These are phyloP conservation scores for Solenodon paradoxus DNA, from an alignment of 2,113 vertebrate species.

Conservation along the genomic window DNA sequence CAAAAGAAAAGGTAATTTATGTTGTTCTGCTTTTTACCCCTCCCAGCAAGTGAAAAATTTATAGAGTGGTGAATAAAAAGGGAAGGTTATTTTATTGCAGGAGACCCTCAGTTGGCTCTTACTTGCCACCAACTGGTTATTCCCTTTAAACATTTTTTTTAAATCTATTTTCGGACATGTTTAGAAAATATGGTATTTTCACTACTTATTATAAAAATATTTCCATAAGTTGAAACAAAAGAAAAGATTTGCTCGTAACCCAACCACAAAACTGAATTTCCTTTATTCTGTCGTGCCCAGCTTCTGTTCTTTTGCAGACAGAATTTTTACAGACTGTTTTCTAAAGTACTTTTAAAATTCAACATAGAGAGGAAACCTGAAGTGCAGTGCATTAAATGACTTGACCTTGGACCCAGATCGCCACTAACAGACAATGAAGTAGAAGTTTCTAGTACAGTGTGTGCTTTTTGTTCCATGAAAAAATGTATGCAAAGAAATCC, in stretches of 20 bases:
- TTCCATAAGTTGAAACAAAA: background rate
- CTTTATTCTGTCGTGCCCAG: background rate
- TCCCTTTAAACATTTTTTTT: background rate
- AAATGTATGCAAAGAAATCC: background rate
- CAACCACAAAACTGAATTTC: background rate
- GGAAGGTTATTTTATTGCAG: background rate
- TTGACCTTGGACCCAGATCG: background rate
- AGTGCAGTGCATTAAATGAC: background rate
- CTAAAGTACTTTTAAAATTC: background rate
- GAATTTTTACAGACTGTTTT: background rate
- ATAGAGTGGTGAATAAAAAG: background rate
- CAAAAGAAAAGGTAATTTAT: conserved; percentile 97
- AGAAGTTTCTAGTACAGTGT: background rate
- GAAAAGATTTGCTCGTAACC: background rate
- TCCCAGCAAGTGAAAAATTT: background rate
- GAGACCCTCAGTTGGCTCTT: background rate
- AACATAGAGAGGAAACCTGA: background rate
- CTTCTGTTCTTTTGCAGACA: background rate
- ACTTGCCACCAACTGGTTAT: background rate
- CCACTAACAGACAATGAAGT: background rate
- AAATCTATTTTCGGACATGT: background rate
- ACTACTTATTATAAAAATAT: background rate
- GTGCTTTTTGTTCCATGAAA: background rate
- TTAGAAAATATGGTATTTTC: background rate
- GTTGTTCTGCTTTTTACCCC: background rate